phyloP scores from a whole-genome alignment of 2,888 invertebrate genomes.

The Volucella inflata region DNA sequence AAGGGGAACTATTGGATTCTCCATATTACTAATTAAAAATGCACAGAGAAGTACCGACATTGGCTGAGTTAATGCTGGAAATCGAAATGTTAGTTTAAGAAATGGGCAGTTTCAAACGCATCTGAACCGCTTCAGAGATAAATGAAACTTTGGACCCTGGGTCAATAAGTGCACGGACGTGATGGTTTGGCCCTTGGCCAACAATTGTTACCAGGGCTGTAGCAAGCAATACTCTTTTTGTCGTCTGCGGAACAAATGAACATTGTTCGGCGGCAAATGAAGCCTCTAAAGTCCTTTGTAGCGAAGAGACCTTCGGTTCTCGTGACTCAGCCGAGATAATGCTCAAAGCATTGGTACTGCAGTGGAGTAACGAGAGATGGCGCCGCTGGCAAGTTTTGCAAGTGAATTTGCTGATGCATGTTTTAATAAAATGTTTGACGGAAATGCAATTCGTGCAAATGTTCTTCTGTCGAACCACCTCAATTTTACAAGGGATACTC shows the following conservation, averaged over 20 bases:
- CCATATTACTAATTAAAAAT: not conserved
- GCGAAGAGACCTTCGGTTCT: too few species aligned
- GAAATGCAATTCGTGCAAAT: too few species aligned
- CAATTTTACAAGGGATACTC: not conserved
- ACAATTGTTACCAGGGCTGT: constrained; percentile 15
- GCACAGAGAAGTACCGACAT: not conserved
- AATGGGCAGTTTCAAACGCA: not conserved
- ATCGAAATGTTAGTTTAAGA: not conserved
- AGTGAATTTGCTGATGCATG: too few species aligned
- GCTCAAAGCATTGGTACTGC: too few species aligned
- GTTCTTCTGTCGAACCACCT: too few species aligned
- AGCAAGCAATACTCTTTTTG: not conserved
- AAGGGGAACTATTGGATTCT: constrained; percentile 1
- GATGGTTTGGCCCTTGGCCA: not conserved
- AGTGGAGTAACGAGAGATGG: not conserved
- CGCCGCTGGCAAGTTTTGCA: constrained; percentile 2
- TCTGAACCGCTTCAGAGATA: constrained; percentile 9
- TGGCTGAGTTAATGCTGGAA: constrained; percentile 3
- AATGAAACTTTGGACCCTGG: constrained; percentile 22
- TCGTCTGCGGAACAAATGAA: constrained; percentile 3
- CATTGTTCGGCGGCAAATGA: not conserved
- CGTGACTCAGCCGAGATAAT: too few species aligned
- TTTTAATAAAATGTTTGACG: too few species aligned
- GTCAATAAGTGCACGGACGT: constrained; percentile 5
- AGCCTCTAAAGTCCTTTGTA: not conserved